Conservation (phyloP, 2,113 vertebrate species). For the Aegotheles bennettii region DNA sequence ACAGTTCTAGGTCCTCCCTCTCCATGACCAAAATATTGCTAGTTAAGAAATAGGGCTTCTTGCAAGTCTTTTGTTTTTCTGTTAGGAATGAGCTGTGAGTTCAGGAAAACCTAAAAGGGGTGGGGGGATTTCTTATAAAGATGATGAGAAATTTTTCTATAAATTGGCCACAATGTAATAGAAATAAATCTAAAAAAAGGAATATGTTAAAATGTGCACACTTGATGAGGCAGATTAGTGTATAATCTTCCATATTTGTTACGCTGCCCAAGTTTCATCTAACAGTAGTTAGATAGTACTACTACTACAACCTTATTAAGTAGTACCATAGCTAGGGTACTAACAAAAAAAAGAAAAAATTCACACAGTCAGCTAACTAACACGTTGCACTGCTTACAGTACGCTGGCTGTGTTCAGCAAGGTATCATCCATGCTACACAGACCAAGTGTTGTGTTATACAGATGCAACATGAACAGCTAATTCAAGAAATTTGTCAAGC, state of each 20-base stretch:
- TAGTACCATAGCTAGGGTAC: background rate
- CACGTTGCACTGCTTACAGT: background rate
- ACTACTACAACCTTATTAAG: background rate
- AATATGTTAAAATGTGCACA: background rate
- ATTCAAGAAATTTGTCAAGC: background rate
- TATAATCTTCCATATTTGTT: background rate
- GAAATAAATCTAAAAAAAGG: background rate
- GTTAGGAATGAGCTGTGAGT: background rate
- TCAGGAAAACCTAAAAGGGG: background rate
- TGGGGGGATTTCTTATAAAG: background rate
- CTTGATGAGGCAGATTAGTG: background rate
- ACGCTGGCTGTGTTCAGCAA: background rate
- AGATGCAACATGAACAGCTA: background rate
- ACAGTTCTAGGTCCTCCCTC: background rate
- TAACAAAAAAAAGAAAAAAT: background rate
- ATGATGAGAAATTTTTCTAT: background rate
- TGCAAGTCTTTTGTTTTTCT: background rate
- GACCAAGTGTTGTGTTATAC: rapidly evolving
- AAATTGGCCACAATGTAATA: background rate
- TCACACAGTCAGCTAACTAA: background rate
- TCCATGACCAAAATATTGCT: background rate
- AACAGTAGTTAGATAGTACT: background rate
- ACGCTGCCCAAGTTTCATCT: background rate
- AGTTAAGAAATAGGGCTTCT: background rate
- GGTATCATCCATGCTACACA: background rate